Evolutionary conservation across 1,140 invertebrate species (phyloP), one percentile per base, ranked within the genome.

Genomic region (Babylonia areolata): DNA sequence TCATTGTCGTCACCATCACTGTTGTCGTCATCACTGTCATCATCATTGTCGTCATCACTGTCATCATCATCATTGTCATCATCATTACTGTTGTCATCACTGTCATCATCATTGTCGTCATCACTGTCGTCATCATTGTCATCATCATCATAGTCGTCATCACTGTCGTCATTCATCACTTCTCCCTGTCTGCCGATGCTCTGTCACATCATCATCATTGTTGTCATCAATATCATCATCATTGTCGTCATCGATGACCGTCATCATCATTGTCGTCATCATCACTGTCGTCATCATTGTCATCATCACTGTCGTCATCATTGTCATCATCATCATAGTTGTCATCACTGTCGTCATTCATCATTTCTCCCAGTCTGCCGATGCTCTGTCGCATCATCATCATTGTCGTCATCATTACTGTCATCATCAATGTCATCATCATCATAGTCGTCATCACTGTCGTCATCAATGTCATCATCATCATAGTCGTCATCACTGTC

Each of bases 41-140:
- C 42, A 46, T 46, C 42, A 46, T 46, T 15, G 15, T 46, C 42
- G 15, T 46, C 42, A 46, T 46, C 42, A 15, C 15, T 15, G 15
- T 46, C 42, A 46, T 46, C 42, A 46, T 46, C 15, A 46, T 15
- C n/a, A 73, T 31, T 31, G 9, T 31, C 20, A 3, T 28, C 58
- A 6, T n/a, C 58, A 31, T 73, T 31, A 3, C 6, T 31, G 17
- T 12, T 23, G 28, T 5, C 11, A 75, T 35, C 33, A 35, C 11
- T 31, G 71, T 75, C 71, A 20, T 75, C 71, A 75, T 75, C 33
- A 75, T 35, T 31, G 71, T n/a, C n/a, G n/a, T n/a, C n/a, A n/a
- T n/a, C n/a, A n/a, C n/a, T n/a, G n/a, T n/a, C n/a, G 31, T 28
- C 64, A 69, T 69, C 64, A 28, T 69, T n/a, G 28, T 69, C 64